phyloP scores from a whole-genome alignment of 2,797 vertebrate species.

The Trachops cirrhosus region DNA sequence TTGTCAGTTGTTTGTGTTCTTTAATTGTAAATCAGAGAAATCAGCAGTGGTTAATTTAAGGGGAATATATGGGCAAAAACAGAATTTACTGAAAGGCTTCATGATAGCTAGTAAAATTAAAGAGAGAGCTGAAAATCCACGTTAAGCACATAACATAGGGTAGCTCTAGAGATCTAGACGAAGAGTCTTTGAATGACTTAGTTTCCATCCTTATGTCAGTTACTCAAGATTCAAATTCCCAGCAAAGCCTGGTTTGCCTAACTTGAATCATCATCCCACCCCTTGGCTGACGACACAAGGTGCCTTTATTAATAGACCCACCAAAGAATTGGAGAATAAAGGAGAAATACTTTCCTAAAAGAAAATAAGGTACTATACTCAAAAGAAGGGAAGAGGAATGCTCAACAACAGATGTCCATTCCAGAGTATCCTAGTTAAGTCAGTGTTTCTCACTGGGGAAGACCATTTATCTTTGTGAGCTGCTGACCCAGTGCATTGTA shows the following conservation, averaged over 20 bases:
- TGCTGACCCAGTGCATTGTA: not conserved
- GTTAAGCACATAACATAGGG: not conserved
- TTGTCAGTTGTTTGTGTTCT: not conserved
- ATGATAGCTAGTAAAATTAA: not conserved
- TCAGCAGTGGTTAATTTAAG: not conserved
- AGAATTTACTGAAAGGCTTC: not conserved
- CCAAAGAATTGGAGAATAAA: not conserved
- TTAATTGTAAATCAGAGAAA: not conserved
- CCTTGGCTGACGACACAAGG: not conserved
- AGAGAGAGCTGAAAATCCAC: not conserved
- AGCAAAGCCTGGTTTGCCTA: not conserved
- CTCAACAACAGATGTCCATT: not conserved
- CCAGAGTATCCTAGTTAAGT: not conserved
- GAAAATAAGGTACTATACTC: not conserved
- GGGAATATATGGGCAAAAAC: not conserved
- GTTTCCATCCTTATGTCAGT: not conserved
- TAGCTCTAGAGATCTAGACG: not conserved
- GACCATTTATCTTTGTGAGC: not conserved
- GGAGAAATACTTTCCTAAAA: not conserved
- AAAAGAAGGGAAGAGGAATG: not conserved
- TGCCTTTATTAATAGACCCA: not conserved
- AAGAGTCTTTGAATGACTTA: not conserved
- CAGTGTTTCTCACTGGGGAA: not conserved
- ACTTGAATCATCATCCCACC: not conserved
- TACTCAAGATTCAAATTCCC: not conserved